These are phyloP conservation scores for Glossophaga mutica DNA, from an alignment of 2,797 vertebrate species.

Conservation along the genomic window DNA sequence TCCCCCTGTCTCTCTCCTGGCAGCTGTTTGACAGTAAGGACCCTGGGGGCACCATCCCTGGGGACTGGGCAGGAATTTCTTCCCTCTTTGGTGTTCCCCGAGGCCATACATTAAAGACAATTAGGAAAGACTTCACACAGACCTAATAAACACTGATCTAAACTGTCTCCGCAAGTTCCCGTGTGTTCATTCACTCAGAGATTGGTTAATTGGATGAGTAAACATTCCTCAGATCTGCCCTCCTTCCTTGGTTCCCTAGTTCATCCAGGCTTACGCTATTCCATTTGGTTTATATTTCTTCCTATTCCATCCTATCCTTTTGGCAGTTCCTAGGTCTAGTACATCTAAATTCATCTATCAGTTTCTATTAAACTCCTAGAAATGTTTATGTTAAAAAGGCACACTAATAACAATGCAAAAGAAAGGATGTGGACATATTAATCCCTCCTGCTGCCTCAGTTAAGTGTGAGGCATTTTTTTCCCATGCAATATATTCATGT, in stretches of 20 bases:
- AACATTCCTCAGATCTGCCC: background rate
- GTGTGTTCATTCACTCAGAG: background rate
- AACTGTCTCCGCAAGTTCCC: background rate
- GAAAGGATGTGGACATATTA: background rate
- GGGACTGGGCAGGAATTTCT: background rate
- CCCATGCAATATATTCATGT: background rate
- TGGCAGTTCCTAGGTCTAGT: background rate
- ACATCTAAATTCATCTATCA: background rate
- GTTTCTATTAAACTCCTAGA: background rate
- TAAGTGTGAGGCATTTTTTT: background rate
- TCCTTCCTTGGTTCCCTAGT: background rate
- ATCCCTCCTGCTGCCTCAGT: background rate
- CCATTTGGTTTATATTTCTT: background rate
- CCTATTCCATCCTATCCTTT: background rate
- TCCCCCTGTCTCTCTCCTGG: background rate
- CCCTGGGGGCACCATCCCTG: background rate
- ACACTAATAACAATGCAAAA: background rate
- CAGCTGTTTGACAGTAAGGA: background rate
- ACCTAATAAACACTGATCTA: background rate
- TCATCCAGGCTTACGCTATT: background rate
- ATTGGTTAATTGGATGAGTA: background rate
- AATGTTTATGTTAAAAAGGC: background rate
- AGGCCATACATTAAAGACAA: background rate
- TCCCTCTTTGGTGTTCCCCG: background rate
- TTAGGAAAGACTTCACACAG: background rate